Evolutionary conservation across 1,140 invertebrate genomes (phyloP).

Genomic region (Lanistes nyassanus): DNA sequence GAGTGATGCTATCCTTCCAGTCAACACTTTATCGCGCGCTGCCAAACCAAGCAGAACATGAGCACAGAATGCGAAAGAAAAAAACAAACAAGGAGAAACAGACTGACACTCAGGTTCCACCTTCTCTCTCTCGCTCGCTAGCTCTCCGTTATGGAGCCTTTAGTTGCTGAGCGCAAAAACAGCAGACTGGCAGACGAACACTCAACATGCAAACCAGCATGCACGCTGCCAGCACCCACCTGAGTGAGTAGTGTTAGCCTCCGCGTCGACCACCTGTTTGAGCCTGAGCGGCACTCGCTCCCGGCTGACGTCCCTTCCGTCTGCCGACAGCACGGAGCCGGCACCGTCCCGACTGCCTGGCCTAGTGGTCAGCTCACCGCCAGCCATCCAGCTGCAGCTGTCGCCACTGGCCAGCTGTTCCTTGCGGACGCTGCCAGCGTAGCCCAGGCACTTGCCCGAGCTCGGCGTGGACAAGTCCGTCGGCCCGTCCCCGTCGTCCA

Average conservation of each 20-base stretch:
- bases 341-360: conserved; percentile 9
- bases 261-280: conserved; percentile 56
- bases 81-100: too few species aligned
- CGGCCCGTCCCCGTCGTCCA: conserved; percentile 31
- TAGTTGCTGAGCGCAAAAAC: too few species aligned
- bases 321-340: conserved; percentile 22
- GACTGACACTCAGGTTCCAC: too few species aligned
- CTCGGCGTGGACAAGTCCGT: conserved; percentile 32
- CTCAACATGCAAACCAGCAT: conserved; percentile 4
- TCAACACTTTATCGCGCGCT: too few species aligned
- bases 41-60: too few species aligned
- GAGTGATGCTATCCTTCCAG: too few species aligned
- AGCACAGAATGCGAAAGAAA: too few species aligned
- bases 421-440: background rate
- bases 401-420: conserved; percentile 12
- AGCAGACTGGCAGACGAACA: background rate
- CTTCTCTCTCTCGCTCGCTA: too few species aligned
- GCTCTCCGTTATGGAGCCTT: too few species aligned
- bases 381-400: background rate
- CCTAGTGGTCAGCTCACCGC: background rate
- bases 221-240: conserved; percentile 37
- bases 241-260: conserved; percentile 59
- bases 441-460: background rate
- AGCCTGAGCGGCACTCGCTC: conserved; percentile 47
- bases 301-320: conserved; percentile 28